Evolutionary conservation across 2,797 vertebrate genomes (phyloP), one percentile per base, ranked within the genome.

Genomic region (Distichodus sexfasciatus): DNA sequence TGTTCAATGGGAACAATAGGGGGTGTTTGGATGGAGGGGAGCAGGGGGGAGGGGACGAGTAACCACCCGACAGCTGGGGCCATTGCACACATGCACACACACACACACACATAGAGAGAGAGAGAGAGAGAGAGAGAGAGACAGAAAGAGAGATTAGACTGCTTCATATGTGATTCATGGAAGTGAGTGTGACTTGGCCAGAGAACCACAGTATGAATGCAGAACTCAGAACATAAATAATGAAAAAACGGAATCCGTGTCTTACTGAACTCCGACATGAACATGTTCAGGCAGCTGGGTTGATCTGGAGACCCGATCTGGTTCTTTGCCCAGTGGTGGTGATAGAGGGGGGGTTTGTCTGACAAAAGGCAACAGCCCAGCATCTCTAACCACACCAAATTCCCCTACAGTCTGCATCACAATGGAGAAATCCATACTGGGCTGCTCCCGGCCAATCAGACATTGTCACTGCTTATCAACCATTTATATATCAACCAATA

Each of bases 31-130:
- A 73, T 85, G 62, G 43, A 58, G 50, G 58, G 29, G 58, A 72
- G 77, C 71, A n/a, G 78, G 81, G 82, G 79, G 81, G 76, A 83
- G 77, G 82, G 79, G 75, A 57, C 58, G 70, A 75, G 64, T 72
- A 78, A 76, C 50, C 68, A 62, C 73, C 50, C 65, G 61, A 76
- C 76, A 81, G 79, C 79, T 81, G 79, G 76, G 79, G 67, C 57
- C 36, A 36, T 60, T 40, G 50, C 44, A 63, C 48, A 43, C 35
- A 71, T 23, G 68, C 44, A 76, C 33, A 51, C 40, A 69, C 40
- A 65, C 15, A 73, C 33, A 67, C 40, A 57, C 40, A 61, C 57
- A 67, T 40, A 58, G 62, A 48, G 21, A 15, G 38, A 28, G 26
- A 57, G 23, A 43, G 38, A 55, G 2, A 38, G 7, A 62, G 7